A percentile compares a stretch with the other conserved stretches of the same genome.
These are phyloP conservation scores for Distichodus sexfasciatus DNA, from an alignment of 2,797 vertebrate species.

Conservation along the genomic window DNA sequence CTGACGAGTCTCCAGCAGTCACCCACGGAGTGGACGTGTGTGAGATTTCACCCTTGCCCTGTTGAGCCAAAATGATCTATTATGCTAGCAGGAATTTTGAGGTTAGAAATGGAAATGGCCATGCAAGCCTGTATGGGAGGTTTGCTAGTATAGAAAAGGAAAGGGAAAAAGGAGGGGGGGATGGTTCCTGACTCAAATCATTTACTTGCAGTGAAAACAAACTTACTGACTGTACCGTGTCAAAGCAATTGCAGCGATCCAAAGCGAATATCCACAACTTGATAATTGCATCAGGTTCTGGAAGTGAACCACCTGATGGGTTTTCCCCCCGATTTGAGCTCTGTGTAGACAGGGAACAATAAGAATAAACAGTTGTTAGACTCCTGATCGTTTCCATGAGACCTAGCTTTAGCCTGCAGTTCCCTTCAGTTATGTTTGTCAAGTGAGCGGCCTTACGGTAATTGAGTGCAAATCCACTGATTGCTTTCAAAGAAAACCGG, in stretches of 20 bases:
- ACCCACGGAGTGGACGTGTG: background rate
- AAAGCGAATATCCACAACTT: constrained; percentile 55
- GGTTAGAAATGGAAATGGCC: constrained; percentile 15
- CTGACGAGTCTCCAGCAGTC: constrained; percentile 4
- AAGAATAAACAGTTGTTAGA: background rate
- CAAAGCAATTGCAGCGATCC: constrained; percentile 36
- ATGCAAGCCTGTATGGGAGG: constrained; percentile 1
- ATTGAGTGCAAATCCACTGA: constrained; percentile 66
- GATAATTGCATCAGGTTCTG: constrained; percentile 47
- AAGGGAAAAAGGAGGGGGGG: background rate
- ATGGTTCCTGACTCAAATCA: constrained; percentile 23
- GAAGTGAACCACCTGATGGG: background rate
- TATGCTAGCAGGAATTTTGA: background rate
- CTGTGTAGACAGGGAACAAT: background rate
- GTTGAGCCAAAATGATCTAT: constrained; percentile 16
- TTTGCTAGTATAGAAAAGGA: background rate
- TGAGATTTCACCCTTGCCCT: constrained; percentile 17
- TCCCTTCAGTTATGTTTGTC: constrained; percentile 49
- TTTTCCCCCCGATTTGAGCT: background rate
- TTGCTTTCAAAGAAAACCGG: constrained; percentile 65
- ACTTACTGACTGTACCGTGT: constrained; percentile 30
- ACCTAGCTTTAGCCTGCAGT: background rate
- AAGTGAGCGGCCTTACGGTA: constrained; percentile 47
- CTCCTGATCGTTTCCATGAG: constrained; percentile 1
- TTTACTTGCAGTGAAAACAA: constrained; percentile 37